A percentile compares a stretch with the other conserved stretches of the same genome.
Conservation (phyloP, 2,797 vertebrate species). For the Centroberyx gerrardi region DNA sequence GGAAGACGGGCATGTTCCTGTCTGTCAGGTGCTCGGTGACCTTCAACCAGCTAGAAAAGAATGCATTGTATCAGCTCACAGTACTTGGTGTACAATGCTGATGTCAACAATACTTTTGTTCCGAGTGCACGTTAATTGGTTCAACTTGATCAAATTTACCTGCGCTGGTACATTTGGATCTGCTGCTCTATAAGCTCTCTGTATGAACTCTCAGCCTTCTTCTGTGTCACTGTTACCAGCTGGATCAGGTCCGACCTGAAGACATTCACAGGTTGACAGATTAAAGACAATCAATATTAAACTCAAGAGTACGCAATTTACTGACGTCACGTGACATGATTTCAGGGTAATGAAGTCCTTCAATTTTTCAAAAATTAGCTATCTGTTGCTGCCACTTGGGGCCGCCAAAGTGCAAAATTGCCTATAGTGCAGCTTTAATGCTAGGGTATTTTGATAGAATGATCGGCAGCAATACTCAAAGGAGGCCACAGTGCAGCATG, state of each 20-base stretch:
- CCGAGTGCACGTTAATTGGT: not conserved
- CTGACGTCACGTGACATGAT: too few species aligned
- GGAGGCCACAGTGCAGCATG: too few species aligned
- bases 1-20: conserved; percentile 91
- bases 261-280: not conserved
- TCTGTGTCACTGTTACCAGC: conserved; percentile 96
- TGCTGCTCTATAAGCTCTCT: conserved; percentile 95
- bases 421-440: too few species aligned
- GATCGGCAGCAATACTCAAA: too few species aligned
- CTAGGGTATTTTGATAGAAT: too few species aligned
- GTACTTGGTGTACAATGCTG: not conserved
- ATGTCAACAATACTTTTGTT: not conserved
- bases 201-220: conserved; percentile 91
- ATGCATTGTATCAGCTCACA: not conserved
- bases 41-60: conserved; percentile 90
- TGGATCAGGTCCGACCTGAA: conserved; percentile 96
- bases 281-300: not conserved
- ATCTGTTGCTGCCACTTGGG: too few species aligned
- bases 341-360: too few species aligned
- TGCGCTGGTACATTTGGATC: conserved; percentile 95
- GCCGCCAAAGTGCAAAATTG: too few species aligned
- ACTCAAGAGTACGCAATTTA: too few species aligned
- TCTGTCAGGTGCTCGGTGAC: conserved; percentile 93
- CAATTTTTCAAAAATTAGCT: too few species aligned
- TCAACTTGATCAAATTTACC: conserved; percentile 76